Evolutionary conservation across 1,140 invertebrate species (phyloP).

Genomic region (Drosophila lacertosa): DNA sequence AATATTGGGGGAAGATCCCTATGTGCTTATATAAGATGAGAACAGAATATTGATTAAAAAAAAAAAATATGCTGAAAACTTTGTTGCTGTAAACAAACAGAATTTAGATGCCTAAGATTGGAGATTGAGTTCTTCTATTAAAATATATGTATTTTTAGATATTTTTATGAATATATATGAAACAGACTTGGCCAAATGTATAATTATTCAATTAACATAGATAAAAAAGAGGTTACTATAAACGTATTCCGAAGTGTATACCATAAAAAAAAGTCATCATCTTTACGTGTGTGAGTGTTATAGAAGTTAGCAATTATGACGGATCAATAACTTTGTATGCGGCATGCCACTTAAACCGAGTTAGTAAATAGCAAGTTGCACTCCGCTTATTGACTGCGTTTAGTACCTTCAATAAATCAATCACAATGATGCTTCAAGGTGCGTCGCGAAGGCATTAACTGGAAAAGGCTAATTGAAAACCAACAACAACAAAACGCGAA

Average conservation of each 20-base stretch:
- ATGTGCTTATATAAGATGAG: not conserved
- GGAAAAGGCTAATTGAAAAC: not conserved
- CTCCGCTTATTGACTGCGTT: slow-evolving; percentile 9
- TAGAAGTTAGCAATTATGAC: slow-evolving; percentile 11
- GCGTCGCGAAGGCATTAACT: not conserved
- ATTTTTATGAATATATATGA: too few relatives aligned
- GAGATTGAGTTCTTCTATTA: too few relatives aligned
- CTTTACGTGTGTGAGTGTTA: not conserved
- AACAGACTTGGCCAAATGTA: too few relatives aligned
- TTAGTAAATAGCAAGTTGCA: slow-evolving; percentile 4
- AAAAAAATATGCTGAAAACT: not conserved
- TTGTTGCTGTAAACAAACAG: not conserved
- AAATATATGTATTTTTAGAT: too few relatives aligned
- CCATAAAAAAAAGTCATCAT: slow-evolving; percentile 2
- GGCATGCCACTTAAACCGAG: slow-evolving; percentile 5
- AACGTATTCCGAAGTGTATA: too few relatives aligned
- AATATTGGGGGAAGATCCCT: not conserved
- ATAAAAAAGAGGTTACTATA: too few relatives aligned
- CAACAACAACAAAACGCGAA: not conserved
- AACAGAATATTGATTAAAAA: not conserved
- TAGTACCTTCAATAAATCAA: slow-evolving; percentile 24
- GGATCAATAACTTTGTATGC: not conserved
- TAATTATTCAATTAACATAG: too few relatives aligned
- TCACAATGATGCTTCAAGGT: slow-evolving; percentile 14
- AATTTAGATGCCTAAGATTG: not conserved